Percentiles rank a stretch among this genome's conserved stretches.
phyloP scores from a whole-genome alignment of 2,888 invertebrate species.

The Machimus rusticus region DNA sequence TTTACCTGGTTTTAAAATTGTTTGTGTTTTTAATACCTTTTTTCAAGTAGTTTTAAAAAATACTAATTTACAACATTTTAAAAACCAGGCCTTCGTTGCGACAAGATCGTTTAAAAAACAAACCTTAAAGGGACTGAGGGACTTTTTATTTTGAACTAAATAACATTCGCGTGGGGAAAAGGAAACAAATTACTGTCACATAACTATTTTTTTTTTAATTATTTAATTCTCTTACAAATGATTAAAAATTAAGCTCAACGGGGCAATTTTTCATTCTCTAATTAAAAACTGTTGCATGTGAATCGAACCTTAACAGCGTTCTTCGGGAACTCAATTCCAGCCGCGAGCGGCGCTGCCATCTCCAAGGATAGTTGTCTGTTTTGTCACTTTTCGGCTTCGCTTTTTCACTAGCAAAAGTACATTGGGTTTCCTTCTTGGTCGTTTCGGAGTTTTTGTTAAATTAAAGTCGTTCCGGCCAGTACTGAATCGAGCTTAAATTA shows the following conservation, averaged over 20 bases:
- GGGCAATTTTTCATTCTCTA: background rate
- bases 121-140: too few species aligned
- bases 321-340: background rate
- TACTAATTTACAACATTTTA: too few species aligned
- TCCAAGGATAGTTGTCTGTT: background rate
- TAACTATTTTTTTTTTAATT: background rate
- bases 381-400: slow-evolving; percentile 39
- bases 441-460: slow-evolving; percentile 9
- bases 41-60: too few species aligned
- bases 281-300: background rate
- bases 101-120: too few species aligned
- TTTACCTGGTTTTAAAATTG: too few species aligned
- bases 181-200: background rate
- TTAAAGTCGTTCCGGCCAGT: slow-evolving; percentile 3
- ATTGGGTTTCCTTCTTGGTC: background rate
- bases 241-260: background rate
- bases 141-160: background rate
- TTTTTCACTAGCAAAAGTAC: slow-evolving; percentile 14
- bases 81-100: too few species aligned
- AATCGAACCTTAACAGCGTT: background rate
- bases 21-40: too few species aligned
- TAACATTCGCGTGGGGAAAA: background rate
- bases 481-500: slow-evolving; percentile 6
- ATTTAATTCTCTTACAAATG: background rate
- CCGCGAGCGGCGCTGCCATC: background rate